Base-by-base conservation (phyloP, 2,888 invertebrate species). In the Macrostomum cliftonense region DNA sequence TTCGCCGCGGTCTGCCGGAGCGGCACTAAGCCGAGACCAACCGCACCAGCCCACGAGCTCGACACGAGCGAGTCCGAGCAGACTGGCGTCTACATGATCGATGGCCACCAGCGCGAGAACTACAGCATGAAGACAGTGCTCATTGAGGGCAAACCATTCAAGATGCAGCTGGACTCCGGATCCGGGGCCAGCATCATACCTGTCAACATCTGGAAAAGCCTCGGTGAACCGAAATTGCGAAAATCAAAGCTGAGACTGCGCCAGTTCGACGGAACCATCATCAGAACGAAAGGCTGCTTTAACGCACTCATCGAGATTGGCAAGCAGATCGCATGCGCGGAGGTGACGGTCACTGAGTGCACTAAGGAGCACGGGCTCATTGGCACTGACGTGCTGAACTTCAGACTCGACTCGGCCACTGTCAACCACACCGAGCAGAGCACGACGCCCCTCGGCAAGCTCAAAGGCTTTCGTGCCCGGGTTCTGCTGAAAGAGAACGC, bases 401-500 rank as follows among this genome's bases (percentile, higher is more conserved):
- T 28, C 28, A 28, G 9, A 9, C 28, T 28, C 5, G 28, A 28
- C 28, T 7, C 28, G 9, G 28, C 28, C 5, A 28, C 17, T 37
- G 16, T 43, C 19, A 20, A 43, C 13, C 36, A 20, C 5, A 12
- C 13, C 11, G 14, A 19, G 38, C 36, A 11, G 7, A 28, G 17
- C 36, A 45, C 5, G 9, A 19, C 11, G 36, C 14, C 36, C 7
- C 36, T 43, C 5, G 45, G 40, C 17, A 40, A 42, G 36, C n/a
- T 45, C 16, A 45, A 45, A 45, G 45, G 40, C 9, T 14, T 45
- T 12, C 36, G 42, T 14, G 45, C 45, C 12, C 17, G 42, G 17
- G 16, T 39, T 12, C 36, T 17, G 14, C 16, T 45, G 37, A 45
- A 28, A 11, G 17, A 37, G 21, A 43, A 19, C 14, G 43, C 43